Base-by-base conservation (phyloP, 30 jellyfish, hydroid and myxozoan species). In the Aurelia aurita region DNA sequence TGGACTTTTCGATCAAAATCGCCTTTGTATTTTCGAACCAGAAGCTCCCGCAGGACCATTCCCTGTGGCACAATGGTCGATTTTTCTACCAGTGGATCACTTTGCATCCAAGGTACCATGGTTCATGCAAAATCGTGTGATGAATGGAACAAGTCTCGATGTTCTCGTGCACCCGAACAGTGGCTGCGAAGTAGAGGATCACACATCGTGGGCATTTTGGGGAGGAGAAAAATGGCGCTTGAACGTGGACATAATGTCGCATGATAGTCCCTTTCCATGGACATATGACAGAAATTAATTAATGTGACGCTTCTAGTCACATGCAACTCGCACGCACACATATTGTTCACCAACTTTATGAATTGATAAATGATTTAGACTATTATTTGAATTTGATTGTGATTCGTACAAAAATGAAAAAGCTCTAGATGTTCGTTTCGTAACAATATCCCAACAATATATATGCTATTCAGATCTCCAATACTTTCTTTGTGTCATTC, bases 41-140 rank as follows among this genome's bases (percentile, higher is more conserved):
- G 47, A 21, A 76, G 29, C 67, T 19, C 58, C 88, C 3, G 64
- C 19, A 0, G 77, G 77, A 16, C 88, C 88, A 29, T 76, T 76
- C 29, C 88, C 88, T 26, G 88, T 76, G 8, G 64, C 88, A 27
- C 77, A 76, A 58, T 76, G 88, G 88, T 67, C 88, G 19, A 49
- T 76, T 18, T 76, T 61, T 34, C 26, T 59, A 9, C 88, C 88
- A 11, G 31, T 76, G 7, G 88, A 76, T 58, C 80, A 64, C 21
- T 79, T 32, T 54, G 53, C 72, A 12, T 62, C 80, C 3, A 61
- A 60, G 65, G 89, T 79, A 11, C 59, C 82, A 44, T 79, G 89
- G 89, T 79, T 79, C 69, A 59, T 65, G 80, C 89, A 79, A 18
- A 45, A 64, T 53, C 89, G 89, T n/a, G 57, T 27, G 8, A 35